A percentile compares a stretch with the other conserved stretches of the same genome.
Conservation (phyloP, 1,140 invertebrate genomes). For the Wasmannia auropunctata region DNA sequence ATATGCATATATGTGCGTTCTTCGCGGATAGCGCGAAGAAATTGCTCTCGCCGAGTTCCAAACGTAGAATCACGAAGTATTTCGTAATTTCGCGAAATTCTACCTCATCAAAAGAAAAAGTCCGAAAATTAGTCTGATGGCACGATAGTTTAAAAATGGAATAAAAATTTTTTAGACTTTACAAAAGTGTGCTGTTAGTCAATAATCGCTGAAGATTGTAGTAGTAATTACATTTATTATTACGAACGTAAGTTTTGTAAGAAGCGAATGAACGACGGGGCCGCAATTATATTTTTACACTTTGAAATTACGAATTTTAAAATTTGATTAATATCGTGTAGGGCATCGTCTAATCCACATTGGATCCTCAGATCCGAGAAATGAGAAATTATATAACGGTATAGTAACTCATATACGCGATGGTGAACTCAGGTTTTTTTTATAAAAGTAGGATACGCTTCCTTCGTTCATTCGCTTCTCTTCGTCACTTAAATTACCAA, state of each 20-base stretch:
- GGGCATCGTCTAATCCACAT: background rate
- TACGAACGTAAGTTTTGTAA: background rate
- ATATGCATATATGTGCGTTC: background rate
- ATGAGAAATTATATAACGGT: background rate
- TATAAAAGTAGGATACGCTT: background rate
- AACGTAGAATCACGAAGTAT: conserved; percentile 23
- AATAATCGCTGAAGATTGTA: background rate
- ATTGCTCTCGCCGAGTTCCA: conserved; percentile 16
- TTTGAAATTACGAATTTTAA: conserved; percentile 11
- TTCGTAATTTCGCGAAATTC: conserved; percentile 27
- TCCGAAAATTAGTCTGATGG: conserved; percentile 3
- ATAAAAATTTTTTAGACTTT: conserved; percentile 3
- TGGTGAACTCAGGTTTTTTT: background rate
- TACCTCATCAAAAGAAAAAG: conserved; percentile 6
- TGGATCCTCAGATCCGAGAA: background rate
- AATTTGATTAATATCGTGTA: conserved; percentile 7
- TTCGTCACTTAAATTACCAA: background rate
- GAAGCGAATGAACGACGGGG: background rate
- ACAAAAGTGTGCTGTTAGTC: background rate
- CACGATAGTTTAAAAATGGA: background rate
- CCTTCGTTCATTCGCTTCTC: background rate
- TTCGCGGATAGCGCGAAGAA: background rate
- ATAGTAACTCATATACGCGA: background rate
- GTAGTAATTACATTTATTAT: conserved; percentile 3
- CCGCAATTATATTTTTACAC: conserved; percentile 1